phyloP scores from a whole-genome alignment of 30 jellyfish, hydroid and myxozoan genomes.

The Hydractinia symbiolongicarpus region DNA sequence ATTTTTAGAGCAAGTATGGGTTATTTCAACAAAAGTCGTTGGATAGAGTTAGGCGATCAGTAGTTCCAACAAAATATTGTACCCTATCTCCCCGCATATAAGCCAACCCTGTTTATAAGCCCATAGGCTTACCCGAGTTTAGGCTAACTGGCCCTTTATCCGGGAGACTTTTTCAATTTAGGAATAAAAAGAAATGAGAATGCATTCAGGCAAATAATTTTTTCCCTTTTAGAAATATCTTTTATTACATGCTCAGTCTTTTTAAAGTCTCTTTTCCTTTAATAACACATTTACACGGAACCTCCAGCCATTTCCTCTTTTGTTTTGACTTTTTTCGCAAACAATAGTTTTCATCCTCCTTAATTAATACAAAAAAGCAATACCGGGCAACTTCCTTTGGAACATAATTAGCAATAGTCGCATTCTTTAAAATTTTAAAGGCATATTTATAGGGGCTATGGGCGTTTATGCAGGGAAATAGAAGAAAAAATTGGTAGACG shows the following conservation, averaged over 20 bases:
- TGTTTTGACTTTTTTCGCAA: too few relatives aligned
- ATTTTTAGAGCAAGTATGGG: too few relatives aligned
- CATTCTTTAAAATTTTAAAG: background rate
- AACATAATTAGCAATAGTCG: background rate
- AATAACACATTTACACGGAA: background rate
- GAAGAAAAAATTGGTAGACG: background rate
- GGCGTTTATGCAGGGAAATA: slow-evolving; percentile 6
- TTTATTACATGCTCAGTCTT: background rate
- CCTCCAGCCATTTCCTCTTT: background rate
- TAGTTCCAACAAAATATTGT: too few relatives aligned
- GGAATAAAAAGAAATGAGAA: slow-evolving; percentile 1
- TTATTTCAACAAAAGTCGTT: too few relatives aligned
- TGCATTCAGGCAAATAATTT: background rate
- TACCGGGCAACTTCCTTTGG: slow-evolving; percentile 5
- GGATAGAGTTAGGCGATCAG: too few relatives aligned
- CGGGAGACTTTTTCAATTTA: slow-evolving; percentile 3
- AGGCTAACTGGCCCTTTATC: slow-evolving; percentile 6
- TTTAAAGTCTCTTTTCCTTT: background rate
- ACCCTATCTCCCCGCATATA: slow-evolving; percentile 13
- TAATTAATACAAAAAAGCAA: slow-evolving; percentile 2
- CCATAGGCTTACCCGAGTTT: slow-evolving; percentile 5
- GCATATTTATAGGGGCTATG: too few relatives aligned
- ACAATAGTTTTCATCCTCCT: too few relatives aligned
- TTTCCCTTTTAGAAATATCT: too few relatives aligned
- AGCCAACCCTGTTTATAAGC: slow-evolving; percentile 7